These are phyloP conservation scores for Poeciliopsis presidionis DNA, from an alignment of 2,797 vertebrate genomes.

Conservation along the genomic window DNA sequence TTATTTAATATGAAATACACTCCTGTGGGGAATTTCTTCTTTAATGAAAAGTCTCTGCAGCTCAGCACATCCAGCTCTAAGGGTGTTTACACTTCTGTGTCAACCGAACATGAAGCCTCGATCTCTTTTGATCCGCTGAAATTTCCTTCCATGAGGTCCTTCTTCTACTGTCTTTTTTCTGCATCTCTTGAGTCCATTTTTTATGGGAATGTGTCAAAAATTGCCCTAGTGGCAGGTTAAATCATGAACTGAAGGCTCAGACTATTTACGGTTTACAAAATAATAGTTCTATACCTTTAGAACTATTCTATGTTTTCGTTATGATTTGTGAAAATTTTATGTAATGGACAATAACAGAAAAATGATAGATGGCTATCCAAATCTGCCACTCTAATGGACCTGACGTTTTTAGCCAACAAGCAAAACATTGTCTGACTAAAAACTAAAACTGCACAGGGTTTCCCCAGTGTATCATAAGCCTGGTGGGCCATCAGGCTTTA, in stretches of 20 bases:
- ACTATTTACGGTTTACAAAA: neutral
- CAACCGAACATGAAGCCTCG: constrained; percentile 25
- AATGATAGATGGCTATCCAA: neutral
- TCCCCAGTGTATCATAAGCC: no score
- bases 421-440: neutral
- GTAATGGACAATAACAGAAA: neutral
- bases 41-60: constrained; percentile 21
- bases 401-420: neutral
- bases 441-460: neutral
- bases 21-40: constrained; percentile 4
- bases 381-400: neutral
- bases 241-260: neutral
- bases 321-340: neutral
- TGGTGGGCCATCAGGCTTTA: no score
- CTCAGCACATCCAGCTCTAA: constrained; percentile 17
- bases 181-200: constrained; percentile 39
- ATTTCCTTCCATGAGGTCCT: constrained; percentile 10
- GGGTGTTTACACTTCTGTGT: constrained; percentile 27
- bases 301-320: neutral
- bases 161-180: constrained; percentile 12
- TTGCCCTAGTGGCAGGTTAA: constrained; percentile 30
- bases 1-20: neutral
- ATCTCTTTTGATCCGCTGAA: constrained; percentile 33
- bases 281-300: neutral
- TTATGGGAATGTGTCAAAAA: constrained; percentile 62